Percentiles rank a stretch among this genome's conserved stretches.
Conservation (phyloP, 2,113 vertebrate genomes). For the Tenrec ecaudatus region DNA sequence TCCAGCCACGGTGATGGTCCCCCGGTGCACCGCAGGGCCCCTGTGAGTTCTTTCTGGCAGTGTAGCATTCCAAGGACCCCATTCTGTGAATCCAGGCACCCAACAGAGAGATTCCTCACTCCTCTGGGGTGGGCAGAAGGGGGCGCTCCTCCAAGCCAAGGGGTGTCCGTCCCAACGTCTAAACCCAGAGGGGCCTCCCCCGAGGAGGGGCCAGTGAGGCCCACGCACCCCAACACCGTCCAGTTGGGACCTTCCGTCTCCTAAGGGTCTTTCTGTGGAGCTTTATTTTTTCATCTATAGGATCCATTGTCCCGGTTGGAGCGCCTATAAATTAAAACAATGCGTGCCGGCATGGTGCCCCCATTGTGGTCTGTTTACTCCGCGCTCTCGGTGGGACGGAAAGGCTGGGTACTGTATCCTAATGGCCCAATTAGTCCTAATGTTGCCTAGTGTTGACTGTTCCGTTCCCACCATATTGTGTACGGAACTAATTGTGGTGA, state of each 20-base stretch:
- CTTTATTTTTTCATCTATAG: slow-evolving; percentile 73
- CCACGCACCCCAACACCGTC: rapidly evolving
- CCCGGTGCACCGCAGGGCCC: too few species aligned
- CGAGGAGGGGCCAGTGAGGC: background rate
- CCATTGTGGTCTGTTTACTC: slow-evolving; percentile 93
- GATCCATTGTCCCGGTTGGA: slow-evolving; percentile 79
- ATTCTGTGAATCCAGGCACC: background rate
- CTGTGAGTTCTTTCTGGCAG: too few species aligned
- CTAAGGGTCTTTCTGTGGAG: background rate
- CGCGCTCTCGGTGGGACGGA: slow-evolving; percentile 93
- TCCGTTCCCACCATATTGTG: slow-evolving; percentile 92
- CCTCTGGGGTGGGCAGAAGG: background rate
- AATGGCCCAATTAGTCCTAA: slow-evolving; percentile 99
- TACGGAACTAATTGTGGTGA: slow-evolving; percentile 99
- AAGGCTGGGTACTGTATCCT: slow-evolving; percentile 97
- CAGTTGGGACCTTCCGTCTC: slow-evolving; percentile 24
- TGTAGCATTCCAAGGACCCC: too few species aligned
- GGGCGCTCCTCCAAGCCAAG: rapidly evolving
- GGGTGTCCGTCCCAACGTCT: background rate
- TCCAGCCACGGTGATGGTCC: too few species aligned
- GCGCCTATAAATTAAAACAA: slow-evolving; percentile 85
- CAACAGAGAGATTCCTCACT: background rate
- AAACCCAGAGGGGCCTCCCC: background rate
- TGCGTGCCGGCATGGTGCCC: slow-evolving; percentile 81
- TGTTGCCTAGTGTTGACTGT: slow-evolving; percentile 93